Conservation (phyloP, 2,888 invertebrate genomes). For the Drosophila pseudotakahashii region DNA sequence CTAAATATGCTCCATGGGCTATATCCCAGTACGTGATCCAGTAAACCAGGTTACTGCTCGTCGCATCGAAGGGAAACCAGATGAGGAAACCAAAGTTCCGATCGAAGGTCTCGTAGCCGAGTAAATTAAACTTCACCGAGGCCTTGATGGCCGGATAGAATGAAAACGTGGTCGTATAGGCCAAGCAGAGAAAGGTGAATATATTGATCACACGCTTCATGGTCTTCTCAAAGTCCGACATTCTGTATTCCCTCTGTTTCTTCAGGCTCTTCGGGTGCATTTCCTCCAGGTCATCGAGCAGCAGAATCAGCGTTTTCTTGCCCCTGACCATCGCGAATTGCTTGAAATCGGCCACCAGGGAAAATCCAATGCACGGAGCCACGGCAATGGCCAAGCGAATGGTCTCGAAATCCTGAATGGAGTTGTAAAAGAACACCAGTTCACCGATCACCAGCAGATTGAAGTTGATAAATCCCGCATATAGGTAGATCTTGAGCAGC, state of each 20-base stretch:
- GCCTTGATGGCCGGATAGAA: conserved; percentile 75
- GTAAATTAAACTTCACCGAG: conserved; percentile 60
- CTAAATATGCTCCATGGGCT: conserved; percentile 68
- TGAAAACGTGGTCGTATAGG: conserved; percentile 70
- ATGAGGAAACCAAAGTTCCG: conserved; percentile 73
- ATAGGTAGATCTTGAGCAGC: conserved; percentile 59
- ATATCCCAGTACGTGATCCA: conserved; percentile 68
- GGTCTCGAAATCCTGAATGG: conserved; percentile 66
- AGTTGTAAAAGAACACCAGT: conserved; percentile 66
- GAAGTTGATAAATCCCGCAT: conserved; percentile 71
- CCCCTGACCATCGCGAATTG: conserved; percentile 67
- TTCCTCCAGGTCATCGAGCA: conserved; percentile 73
- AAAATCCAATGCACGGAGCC: conserved; percentile 80
- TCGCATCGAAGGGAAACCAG: conserved; percentile 79
- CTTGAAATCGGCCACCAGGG: conserved; percentile 75
- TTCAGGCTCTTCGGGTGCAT: conserved; percentile 71
- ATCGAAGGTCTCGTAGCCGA: conserved; percentile 70
- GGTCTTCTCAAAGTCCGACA: conserved; percentile 52
- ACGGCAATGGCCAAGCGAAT: conserved; percentile 76
- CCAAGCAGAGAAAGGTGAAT: conserved; percentile 74
- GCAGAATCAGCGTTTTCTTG: conserved; percentile 53
- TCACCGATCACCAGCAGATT: conserved; percentile 72
- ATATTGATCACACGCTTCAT: conserved; percentile 71
- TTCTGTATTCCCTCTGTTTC: conserved; percentile 57
- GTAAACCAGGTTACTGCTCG: conserved; percentile 56